Evolutionary conservation across 2,888 invertebrate genomes (phyloP).

Genomic region (Drosophila demipolita): DNA sequence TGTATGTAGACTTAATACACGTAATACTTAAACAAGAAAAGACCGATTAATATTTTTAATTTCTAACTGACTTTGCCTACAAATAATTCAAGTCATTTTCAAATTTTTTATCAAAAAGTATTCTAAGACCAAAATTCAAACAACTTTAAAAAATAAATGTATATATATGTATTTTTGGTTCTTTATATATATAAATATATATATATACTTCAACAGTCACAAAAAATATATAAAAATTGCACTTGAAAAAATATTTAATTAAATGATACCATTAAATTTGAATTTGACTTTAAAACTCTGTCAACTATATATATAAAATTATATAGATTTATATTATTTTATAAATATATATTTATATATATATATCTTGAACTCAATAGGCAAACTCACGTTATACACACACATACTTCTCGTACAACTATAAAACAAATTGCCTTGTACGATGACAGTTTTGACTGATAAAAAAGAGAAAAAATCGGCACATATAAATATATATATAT

Average conservation of each 20-base stretch:
- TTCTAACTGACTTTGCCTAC: neutral
- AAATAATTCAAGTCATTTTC: neutral
- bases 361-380: constrained; percentile 15
- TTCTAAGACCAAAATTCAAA: neutral
- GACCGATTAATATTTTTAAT: neutral
- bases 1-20: neutral
- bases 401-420: constrained; percentile 39
- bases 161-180: neutral
- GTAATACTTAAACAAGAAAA: neutral
- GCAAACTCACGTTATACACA: constrained; percentile 26
- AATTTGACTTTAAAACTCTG: neutral
- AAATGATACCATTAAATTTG: neutral
- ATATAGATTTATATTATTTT: neutral
- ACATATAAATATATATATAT: constrained; percentile 16
- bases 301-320: neutral
- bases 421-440: constrained; percentile 32
- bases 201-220: neutral
- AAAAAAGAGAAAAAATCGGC: constrained; percentile 27
- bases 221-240: neutral
- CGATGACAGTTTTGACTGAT: constrained; percentile 66
- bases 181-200: neutral
- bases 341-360: neutral
- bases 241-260: neutral
- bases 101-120: neutral
- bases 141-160: neutral